Evolutionary conservation across 37 sponge, comb jelly and placozoan genomes (phyloP), one percentile per base, ranked within the genome.

Genomic region (Halichondria panicea): DNA sequence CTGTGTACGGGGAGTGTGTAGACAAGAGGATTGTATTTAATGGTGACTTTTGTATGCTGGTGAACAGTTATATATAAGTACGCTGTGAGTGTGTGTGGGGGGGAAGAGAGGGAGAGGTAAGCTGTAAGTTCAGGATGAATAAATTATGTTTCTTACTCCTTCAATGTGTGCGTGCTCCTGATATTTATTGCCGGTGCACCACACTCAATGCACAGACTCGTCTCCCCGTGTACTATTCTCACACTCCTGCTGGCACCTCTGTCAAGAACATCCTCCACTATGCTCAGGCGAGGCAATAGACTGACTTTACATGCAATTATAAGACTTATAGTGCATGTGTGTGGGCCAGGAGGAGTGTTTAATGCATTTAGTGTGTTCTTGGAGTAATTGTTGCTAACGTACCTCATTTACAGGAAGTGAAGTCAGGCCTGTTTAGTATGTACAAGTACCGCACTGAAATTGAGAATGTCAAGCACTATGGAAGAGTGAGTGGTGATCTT

Each of bases 171-270:
- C 15, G 15, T 59, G 8, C 60, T 28, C 63, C 8, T 35, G 3
- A 19, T 63, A 4, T 35, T 35, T 32, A 31, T 28, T 15, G 3
- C 37, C 35, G 25, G 7, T 4, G 19, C 63, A 36, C 36, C 58
- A 34, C 57, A 22, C 28, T 43, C 50, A 32, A 2, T 25, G 28
- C 36, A 15, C 24, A 94, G 88, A 75, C 84, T n/a, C 79, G 93
- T 3, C 43, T 96, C 0, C 84, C 91, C 0, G 90, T 96, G 9
- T 96, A 96, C 62, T 34, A 71, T n/a, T 40, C 81, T 5, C 97
- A 96, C 80, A 93, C 88, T 24, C 97, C 97, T 34, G 97, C 97
- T 68, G 97, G 97, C 34, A 96, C 93, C 15, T 92, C 93, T 1
- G 85, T 93, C 27, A 89, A 81, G 63, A 93, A 96, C 71, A 68